phyloP scores from a whole-genome alignment of 1,140 invertebrate genomes.

The Cotesia vestalis region DNA sequence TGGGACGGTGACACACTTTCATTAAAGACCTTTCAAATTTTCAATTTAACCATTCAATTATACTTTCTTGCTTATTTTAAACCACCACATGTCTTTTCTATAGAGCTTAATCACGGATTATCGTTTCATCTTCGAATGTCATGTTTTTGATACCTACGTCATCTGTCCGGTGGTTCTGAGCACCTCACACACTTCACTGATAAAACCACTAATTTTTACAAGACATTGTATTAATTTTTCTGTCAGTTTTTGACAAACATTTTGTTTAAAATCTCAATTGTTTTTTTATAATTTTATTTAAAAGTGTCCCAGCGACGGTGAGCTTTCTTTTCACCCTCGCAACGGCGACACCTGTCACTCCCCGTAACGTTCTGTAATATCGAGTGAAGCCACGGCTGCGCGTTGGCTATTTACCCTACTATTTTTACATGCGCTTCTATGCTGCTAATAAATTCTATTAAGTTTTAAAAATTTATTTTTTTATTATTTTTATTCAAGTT shows the following conservation, averaged over 20 bases:
- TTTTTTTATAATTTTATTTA: background rate
- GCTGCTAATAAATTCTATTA: too few species aligned
- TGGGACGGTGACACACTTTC: constrained; percentile 25
- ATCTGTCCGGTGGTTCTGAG: constrained; percentile 4
- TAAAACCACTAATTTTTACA: background rate
- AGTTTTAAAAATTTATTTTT: constrained; percentile 1
- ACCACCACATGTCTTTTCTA: too few species aligned
- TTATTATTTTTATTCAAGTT: background rate
- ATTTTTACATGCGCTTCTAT: constrained; percentile 1
- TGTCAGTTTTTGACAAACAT: too few species aligned
- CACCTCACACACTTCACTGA: too few species aligned
- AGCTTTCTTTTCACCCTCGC: constrained; percentile 2
- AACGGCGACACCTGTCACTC: constrained; percentile 37
- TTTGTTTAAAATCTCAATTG: too few species aligned
- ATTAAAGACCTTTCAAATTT: background rate
- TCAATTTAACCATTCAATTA: too few species aligned
- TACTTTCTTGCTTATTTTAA: background rate
- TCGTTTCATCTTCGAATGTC: background rate
- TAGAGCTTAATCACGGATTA: too few species aligned
- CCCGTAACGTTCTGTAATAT: constrained; percentile 29
- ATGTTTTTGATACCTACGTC: background rate
- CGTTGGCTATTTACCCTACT: constrained; percentile 5
- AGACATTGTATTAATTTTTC: background rate
- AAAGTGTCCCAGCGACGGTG: background rate
- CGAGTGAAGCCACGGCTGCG: constrained; percentile 30